A percentile compares a stretch with the other conserved stretches of the same genome.
These are phyloP conservation scores for Habrosyne pyritoides DNA, from an alignment of 2,888 invertebrate genomes.

Conservation along the genomic window DNA sequence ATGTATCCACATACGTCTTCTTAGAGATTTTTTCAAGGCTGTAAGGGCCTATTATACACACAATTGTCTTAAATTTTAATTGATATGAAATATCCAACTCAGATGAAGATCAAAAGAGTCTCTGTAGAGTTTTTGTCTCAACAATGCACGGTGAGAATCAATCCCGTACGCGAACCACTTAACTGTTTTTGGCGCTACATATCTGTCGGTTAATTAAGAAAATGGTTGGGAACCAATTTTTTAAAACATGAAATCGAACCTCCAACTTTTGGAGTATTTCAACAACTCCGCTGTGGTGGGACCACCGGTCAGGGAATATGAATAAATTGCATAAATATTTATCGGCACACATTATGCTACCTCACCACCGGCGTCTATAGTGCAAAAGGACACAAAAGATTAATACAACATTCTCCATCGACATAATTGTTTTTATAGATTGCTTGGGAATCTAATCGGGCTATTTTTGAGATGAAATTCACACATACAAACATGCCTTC, in stretches of 20 bases:
- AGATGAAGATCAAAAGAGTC: conserved; percentile 1
- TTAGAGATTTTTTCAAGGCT: too few relatives aligned
- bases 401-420: conserved; percentile 67
- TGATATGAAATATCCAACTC: not conserved
- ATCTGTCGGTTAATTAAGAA: not conserved
- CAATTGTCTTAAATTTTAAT: too few relatives aligned
- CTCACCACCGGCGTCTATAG: conserved; percentile 56
- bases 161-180: not conserved
- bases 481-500: conserved; percentile 20
- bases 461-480: conserved; percentile 49
- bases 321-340: conserved; percentile 81
- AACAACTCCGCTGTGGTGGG: conserved; percentile 32
- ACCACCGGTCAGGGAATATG: conserved; percentile 52
- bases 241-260: conserved; percentile 19
- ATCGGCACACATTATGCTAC: conserved; percentile 69
- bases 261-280: conserved; percentile 15
- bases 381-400: conserved; percentile 58
- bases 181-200: not conserved
- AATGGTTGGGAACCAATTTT: not conserved
- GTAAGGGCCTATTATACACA: too few relatives aligned
- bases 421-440: conserved; percentile 79
- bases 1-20: too few relatives aligned
- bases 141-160: not conserved
- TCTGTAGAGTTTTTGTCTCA: not conserved
- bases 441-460: conserved; percentile 65